phyloP scores from a whole-genome alignment of 2,888 invertebrate species.

The Bhutanitis thaidina region DNA sequence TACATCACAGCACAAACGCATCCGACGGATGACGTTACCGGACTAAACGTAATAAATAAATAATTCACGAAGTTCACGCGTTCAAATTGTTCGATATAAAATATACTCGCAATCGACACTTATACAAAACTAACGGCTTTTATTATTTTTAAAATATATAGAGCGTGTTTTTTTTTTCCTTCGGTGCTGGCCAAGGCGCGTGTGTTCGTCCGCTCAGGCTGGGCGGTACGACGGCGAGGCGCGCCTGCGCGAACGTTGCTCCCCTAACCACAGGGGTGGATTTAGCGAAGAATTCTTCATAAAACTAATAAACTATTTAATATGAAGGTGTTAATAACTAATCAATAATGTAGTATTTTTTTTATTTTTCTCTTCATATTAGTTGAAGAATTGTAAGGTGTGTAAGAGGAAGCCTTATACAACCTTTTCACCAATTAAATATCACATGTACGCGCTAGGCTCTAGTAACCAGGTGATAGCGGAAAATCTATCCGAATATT shows the following conservation, averaged over 20 bases:
- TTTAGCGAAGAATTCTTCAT: conserved; percentile 23
- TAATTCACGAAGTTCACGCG: background rate
- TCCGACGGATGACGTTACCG: background rate
- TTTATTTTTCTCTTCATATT: too few species aligned
- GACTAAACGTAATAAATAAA: background rate
- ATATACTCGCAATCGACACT: conserved; percentile 1
- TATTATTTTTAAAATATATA: conserved; percentile 19
- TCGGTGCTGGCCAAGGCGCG: conserved; percentile 24
- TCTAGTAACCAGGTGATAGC: too few species aligned
- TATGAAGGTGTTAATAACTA: too few species aligned
- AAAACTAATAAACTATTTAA: too few species aligned
- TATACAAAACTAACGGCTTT: background rate
- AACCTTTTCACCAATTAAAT: too few species aligned
- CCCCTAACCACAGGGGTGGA: conserved; percentile 51
- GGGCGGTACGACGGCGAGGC: conserved; percentile 42
- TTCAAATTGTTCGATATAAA: background rate
- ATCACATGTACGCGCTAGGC: too few species aligned
- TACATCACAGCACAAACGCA: conserved; percentile 18
- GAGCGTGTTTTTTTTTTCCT: conserved; percentile 21
- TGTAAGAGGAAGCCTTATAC: too few species aligned
- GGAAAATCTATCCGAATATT: too few species aligned
- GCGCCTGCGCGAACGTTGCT: conserved; percentile 65
- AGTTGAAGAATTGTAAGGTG: too few species aligned
- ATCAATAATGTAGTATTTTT: too few species aligned
- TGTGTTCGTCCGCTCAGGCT: conserved; percentile 34